Base-by-base conservation (phyloP, 1,140 invertebrate genomes). In the Venustaconcha ellipsiformis region DNA sequence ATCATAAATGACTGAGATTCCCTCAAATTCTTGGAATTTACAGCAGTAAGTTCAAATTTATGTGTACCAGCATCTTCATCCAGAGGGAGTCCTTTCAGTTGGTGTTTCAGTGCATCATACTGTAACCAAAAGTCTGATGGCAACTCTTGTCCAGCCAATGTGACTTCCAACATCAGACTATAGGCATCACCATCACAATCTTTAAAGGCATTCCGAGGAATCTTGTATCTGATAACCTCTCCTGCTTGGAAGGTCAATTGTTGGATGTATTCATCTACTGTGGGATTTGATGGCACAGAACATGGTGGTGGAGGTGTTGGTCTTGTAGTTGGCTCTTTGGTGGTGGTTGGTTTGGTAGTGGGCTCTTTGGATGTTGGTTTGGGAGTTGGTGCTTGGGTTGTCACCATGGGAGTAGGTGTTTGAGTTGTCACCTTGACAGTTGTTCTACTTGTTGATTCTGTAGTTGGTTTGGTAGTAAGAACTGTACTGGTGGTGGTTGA, bases 141-240 rank as follows among this genome's bases (percentile, higher is more conserved):
- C 14, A 86, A 68, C 0, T 26, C 23, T 5, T 70, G 78, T 58
- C 12, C 92, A 88, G 57, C 91, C 89, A 0, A 96, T 94, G 94
- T 91, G 0, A 98, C 90, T 2, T 93, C 93, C 78, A 97, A 92
- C 65, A 93, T 93, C 80, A 97, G 91, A 73, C 93, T 93, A 57
- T 93, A 89, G 0, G 94, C 93, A 23, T 94, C 94, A 88, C 96
- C 95, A 88, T 97, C 94, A 1, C 93, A 93, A 91, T 98, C 97
- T 86, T 94, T 96, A 91, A 97, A 98, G 0, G 95, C 95, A 84
- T 97, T 95, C 92, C 95, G 84, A 12, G 84, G 92, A 68, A 98
- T 95, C 88, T 93, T 93, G 87, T 88, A 93, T 89, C 90, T 91
- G 72, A 95, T 93, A 0, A 93, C 92, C 89, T 96, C 95, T 57